Percentiles rank a stretch among this genome's conserved stretches.
These are phyloP conservation scores for Melipona quadrifasciata DNA, from an alignment of 1,140 invertebrate species.

Conservation along the genomic window DNA sequence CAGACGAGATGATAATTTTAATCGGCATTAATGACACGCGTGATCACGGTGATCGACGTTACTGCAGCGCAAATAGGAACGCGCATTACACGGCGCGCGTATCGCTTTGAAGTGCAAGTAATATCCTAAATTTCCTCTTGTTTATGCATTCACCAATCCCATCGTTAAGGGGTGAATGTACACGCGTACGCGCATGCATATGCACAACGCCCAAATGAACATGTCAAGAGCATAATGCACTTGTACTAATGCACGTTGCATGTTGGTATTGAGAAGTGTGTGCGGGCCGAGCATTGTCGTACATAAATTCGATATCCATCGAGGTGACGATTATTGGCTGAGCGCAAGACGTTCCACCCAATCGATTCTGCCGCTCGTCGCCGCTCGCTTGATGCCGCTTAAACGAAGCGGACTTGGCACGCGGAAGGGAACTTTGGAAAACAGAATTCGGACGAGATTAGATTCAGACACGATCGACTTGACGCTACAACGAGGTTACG, in stretches of 20 bases:
- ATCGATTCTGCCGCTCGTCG: not conserved
- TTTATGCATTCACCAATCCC: constrained; percentile 49
- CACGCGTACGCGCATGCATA: constrained; percentile 45
- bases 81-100: not conserved
- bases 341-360: not conserved
- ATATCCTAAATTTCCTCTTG: constrained; percentile 60
- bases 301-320: constrained; percentile 17
- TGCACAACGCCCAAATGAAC: constrained; percentile 57
- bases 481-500: too few species aligned
- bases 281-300: constrained; percentile 6
- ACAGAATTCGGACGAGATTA: not conserved
- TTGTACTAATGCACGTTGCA: constrained; percentile 58
- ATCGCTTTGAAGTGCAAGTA: constrained; percentile 42
- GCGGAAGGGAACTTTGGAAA: not conserved
- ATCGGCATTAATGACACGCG: constrained; percentile 50
- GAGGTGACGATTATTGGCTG: constrained; percentile 7
- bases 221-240: constrained; percentile 65
- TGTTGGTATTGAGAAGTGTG: constrained; percentile 39
- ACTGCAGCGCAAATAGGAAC: not conserved
- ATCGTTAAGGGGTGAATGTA: constrained; percentile 40
- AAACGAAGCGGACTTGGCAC: not conserved
- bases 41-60: constrained; percentile 24
- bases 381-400: not conserved
- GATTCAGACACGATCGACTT: too few species aligned
- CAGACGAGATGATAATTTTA: constrained; percentile 44